Base-by-base conservation (phyloP, 2,797 vertebrate genomes). In the Sternarchorhynchus goeldii region DNA sequence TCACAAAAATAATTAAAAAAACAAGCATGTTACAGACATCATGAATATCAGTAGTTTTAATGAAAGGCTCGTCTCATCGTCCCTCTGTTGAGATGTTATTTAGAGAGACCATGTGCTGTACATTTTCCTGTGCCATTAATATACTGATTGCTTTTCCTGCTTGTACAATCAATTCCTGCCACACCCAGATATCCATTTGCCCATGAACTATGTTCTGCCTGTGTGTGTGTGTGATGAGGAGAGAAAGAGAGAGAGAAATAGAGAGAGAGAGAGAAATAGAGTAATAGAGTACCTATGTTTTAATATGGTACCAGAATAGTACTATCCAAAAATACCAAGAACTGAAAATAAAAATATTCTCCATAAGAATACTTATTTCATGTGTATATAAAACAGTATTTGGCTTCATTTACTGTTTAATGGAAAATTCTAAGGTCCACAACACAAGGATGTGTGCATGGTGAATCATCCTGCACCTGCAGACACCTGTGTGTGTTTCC, bases 401-500 rank as follows among this genome's bases (percentile, higher is more conserved):
- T 45, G 12, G 3, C 6, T 8, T 8, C 41, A 45, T 6, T 45
- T 8, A 45, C 12, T 25, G 1, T 25, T 50, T 12, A 50, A 3
- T 50, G 12, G 8, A 50, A 50, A 50, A 50, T 50, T 10, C 12
- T 50, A 50, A 50, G 14, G 12, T 50, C 45, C 8, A 12, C 3
- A 50, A 12, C 45, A 50, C 10, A 12, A 50, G 45, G 21, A 53
- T 66, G 1, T 50, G 21, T 53, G 0, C 41, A 21, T 4, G n/a
- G 65, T 83, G 80, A 80, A 64, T 85, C 81, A 83, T 75, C 57
- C 56, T 76, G 73, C 77, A 74, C 78, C 69, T 78, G 56, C 73
- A 82, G 69, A 79, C 81, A 81, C 75, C 78, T 75, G 79, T 25
- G 25, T 25, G 25, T 25, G 25, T 83, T 81, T 82, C 69, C 68